Conservation (phyloP, 2,113 vertebrate genomes). For the Galbula dea region DNA sequence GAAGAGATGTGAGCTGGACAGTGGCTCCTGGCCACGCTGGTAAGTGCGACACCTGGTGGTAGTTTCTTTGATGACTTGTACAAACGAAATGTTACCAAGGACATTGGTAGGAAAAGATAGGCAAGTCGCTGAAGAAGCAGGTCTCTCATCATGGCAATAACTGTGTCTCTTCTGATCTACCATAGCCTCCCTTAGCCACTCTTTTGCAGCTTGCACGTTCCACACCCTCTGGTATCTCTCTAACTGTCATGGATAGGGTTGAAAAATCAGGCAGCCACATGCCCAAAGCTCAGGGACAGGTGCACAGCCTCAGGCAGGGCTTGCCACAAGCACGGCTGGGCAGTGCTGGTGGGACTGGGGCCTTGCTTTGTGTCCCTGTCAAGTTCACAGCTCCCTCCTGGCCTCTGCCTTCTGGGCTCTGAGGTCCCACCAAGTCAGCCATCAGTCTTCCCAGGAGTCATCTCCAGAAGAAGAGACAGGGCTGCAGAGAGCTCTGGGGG, state of each 20-base stretch:
- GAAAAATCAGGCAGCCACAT: not conserved
- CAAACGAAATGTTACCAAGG: not conserved
- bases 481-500: not conserved
- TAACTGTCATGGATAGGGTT: too few species aligned
- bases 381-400: not conserved
- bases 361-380: rapidly evolving
- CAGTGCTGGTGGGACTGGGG: not conserved
- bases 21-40: not conserved
- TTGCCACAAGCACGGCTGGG: not conserved
- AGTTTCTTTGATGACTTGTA: not conserved
- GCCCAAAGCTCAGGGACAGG: not conserved
- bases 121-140: not conserved
- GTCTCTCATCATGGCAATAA: rapidly evolving
- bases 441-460: not conserved
- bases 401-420: not conserved
- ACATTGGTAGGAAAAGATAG: not conserved
- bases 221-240: not conserved
- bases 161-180: not conserved
- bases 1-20: not conserved
- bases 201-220: not conserved
- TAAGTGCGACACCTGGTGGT: not conserved
- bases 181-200: too few species aligned
- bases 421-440: not conserved
- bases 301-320: not conserved
- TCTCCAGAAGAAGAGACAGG: not conserved